phyloP scores from a whole-genome alignment of 2,888 invertebrate species.

The Graphium colonna region DNA sequence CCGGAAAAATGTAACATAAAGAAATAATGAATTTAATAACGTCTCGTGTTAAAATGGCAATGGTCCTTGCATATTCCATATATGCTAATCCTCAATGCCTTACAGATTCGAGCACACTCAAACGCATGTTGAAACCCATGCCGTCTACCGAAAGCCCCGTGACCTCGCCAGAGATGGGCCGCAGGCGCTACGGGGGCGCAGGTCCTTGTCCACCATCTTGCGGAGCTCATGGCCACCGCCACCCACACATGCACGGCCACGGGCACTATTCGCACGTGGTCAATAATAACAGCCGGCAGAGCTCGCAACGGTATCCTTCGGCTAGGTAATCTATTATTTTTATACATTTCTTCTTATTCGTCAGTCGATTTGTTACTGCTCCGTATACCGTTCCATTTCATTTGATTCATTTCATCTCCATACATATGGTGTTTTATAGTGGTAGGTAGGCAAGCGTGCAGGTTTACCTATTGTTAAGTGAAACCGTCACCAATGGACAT shows the following conservation, averaged over 20 bases:
- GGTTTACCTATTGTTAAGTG: no score
- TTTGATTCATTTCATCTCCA: no score
- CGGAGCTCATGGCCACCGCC: slow-evolving; percentile 80
- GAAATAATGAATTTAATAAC: no score
- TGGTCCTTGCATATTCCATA: not conserved
- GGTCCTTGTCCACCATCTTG: slow-evolving; percentile 81
- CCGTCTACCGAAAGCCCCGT: slow-evolving; percentile 93
- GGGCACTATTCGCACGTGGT: slow-evolving; percentile 65
- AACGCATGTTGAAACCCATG: slow-evolving; percentile 96
- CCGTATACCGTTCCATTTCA: no score
- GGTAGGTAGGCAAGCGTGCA: no score
- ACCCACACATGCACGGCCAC: slow-evolving; percentile 71
- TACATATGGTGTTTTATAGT: no score
- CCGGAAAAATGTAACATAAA: no score
- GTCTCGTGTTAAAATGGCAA: not conserved
- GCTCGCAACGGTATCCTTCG: slow-evolving; percentile 84
- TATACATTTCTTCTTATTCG: no score
- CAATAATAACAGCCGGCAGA: slow-evolving; percentile 83
- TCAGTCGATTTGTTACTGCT: no score
- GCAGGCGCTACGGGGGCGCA: slow-evolving; percentile 84
- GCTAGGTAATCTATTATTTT: no score
- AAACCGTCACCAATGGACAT: no score
- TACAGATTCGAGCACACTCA: slow-evolving; percentile 91
- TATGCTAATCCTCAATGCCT: slow-evolving; percentile 22
- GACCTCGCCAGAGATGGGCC: slow-evolving; percentile 94